Evolutionary conservation across 2,113 vertebrate species (phyloP).

Genomic region (Perca flavescens): DNA sequence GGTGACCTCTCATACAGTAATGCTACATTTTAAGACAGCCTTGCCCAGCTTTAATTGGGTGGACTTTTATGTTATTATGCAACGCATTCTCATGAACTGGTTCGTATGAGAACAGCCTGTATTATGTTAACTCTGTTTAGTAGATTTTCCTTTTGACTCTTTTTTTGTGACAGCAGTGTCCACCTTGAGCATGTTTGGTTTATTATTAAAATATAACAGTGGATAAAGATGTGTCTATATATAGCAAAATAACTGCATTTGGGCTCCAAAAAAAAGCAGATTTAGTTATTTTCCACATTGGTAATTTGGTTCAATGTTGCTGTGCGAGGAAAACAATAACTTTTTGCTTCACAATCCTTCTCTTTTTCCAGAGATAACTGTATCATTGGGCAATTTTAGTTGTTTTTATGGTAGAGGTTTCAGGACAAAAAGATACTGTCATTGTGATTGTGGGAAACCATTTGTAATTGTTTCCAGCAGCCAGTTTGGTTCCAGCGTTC

Average conservation of each 20-base stretch:
- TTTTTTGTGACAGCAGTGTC: not conserved
- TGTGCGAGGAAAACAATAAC: slow-evolving; percentile 9
- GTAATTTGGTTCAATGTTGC: not conserved
- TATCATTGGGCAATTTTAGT: slow-evolving; percentile 25
- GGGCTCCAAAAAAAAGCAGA: not conserved
- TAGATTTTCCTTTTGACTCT: not conserved
- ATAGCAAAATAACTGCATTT: not conserved
- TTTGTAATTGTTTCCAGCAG: slow-evolving; percentile 79
- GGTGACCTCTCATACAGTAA: slow-evolving; percentile 21
- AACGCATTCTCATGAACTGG: no score
- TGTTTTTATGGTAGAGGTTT: slow-evolving; percentile 46
- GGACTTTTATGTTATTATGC: not conserved
- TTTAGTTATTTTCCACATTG: slow-evolving; percentile 1
- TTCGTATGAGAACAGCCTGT: no score
- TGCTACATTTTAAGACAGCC: slow-evolving; percentile 7
- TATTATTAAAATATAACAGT: not conserved
- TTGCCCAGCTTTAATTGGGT: not conserved
- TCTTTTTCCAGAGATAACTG: slow-evolving; percentile 37
- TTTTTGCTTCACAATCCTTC: slow-evolving; percentile 26
- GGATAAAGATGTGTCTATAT: slow-evolving; percentile 2
- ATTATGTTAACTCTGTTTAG: not conserved
- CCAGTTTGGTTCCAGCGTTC: slow-evolving; percentile 46
- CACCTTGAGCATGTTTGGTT: not conserved
- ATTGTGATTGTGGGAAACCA: slow-evolving; percentile 54
- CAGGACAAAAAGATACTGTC: slow-evolving; percentile 46